A percentile compares a stretch with the other conserved stretches of the same genome.
These are phyloP conservation scores for Stomatorhinus walkeri DNA, from an alignment of 2,797 vertebrate species.

Conservation along the genomic window DNA sequence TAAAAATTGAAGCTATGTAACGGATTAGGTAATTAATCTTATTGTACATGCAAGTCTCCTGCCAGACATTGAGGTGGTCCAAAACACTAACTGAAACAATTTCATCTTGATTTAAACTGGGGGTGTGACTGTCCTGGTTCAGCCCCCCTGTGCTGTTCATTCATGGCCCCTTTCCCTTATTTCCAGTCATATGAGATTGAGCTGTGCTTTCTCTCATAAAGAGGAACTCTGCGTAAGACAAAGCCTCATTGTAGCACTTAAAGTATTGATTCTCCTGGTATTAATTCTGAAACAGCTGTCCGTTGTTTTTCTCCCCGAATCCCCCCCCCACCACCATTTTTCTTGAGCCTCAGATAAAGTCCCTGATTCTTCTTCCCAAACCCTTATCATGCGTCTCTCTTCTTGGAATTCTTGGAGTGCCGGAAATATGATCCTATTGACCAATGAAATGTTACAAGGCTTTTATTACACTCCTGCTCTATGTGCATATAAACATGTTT, in stretches of 20 bases:
- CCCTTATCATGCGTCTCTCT: background rate
- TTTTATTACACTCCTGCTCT: background rate
- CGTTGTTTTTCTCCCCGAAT: background rate
- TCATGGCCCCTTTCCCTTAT: background rate
- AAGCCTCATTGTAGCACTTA: background rate
- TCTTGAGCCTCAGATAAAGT: background rate
- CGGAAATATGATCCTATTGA: background rate
- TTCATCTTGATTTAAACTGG: background rate
- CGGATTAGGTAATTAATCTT: background rate
- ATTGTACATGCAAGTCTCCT: background rate
- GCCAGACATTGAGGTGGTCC: background rate
- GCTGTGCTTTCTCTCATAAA: background rate
- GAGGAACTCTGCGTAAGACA: background rate
- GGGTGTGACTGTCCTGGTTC: background rate
- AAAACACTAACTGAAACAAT: background rate
- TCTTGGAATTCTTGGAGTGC: slow-evolving; percentile 3
- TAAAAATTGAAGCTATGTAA: background rate
- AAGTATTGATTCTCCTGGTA: background rate
- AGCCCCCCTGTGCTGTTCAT: background rate
- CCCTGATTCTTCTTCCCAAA: background rate
- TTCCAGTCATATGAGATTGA: background rate
- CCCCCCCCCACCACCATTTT: background rate
- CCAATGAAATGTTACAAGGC: background rate
- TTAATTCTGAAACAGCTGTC: background rate
- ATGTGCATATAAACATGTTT: background rate